Evolutionary conservation across 2,797 vertebrate genomes (phyloP), one percentile per base, ranked within the genome.

Genomic region (Apogon talboti): DNA sequence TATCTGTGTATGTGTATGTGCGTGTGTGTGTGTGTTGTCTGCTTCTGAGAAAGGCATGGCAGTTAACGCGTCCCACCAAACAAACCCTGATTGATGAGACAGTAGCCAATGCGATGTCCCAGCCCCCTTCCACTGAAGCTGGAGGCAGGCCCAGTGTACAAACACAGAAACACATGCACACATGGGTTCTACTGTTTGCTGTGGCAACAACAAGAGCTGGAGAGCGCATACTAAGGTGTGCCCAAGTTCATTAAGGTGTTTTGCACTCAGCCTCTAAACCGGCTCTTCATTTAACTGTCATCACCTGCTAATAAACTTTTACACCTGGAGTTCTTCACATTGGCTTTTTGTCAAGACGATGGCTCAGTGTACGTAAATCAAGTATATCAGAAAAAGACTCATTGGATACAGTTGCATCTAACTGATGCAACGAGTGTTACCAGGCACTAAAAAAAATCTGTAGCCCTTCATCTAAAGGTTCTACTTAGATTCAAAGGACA

Each of bases 231-330:
- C 43, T 47, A 24, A 47, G 40, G 58, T 21, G 44, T 56, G 70
- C 69, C 58, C 37, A 42, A 44, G 48, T 42, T 64, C 46, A 71
- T 80, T 71, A 57, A 60, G 56, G 60, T 53, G 30, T 33, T 79
- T 73, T 50, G 16, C 43, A 51, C 52, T 48, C 53, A 16, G 12
- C 48, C 18, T 24, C 44, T 16, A 68, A 71, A 72, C 65, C 33
- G 60, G 51, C 66, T 79, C 49, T 59, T 76, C 54, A 77, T 87
- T 74, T 41, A 57, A 21, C 73, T 76, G 74, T 68, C 68, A 82
- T 68, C 69, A 57, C 69, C 60, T 56, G 57, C 54, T 61, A 47
- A 74, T 79, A 70, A 72, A 66, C 14, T 51, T 33, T 57, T 35
- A 42, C 49, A 57, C 56, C 41, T 57, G 21, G 45, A 56, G 8